phyloP scores from a whole-genome alignment of 1,140 invertebrate species.

The Drosophila quadrilineata region DNA sequence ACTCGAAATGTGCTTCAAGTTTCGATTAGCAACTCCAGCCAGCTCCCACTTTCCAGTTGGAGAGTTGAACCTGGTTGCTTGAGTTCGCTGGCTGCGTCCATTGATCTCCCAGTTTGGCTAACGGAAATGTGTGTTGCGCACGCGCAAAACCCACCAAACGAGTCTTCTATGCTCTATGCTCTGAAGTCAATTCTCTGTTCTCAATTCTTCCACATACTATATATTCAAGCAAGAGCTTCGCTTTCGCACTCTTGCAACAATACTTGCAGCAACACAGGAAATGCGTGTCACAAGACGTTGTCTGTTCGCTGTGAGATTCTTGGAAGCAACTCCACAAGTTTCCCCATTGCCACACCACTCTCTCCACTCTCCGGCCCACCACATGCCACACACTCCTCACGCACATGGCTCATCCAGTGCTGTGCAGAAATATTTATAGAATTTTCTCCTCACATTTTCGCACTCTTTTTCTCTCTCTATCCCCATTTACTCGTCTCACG shows the following conservation, averaged over 20 bases:
- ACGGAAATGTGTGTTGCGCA: conserved; percentile 49
- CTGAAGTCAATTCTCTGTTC: not conserved
- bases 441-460: conserved; percentile 24
- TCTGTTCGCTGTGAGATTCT: conserved; percentile 23
- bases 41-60: too few species aligned
- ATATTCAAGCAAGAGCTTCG: conserved; percentile 9
- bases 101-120: conserved; percentile 30
- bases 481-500: not conserved
- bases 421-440: conserved; percentile 40
- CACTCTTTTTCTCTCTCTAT: not conserved
- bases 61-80: too few species aligned
- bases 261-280: conserved; percentile 19
- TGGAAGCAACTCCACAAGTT: conserved; percentile 35
- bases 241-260: conserved; percentile 1
- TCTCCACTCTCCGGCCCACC: not conserved
- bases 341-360: conserved; percentile 17
- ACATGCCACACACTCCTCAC: not conserved
- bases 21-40: conserved; percentile 37
- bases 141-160: conserved; percentile 46
- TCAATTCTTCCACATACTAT: conserved; percentile 1
- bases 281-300: conserved; percentile 34
- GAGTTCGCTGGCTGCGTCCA: conserved; percentile 24
- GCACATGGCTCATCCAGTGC: not conserved
- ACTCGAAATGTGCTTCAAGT: not conserved
- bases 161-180: conserved; percentile 10